A percentile compares a stretch with the other conserved stretches of the same genome.
phyloP scores from a whole-genome alignment of 2,113 vertebrate species.

The Mormyrus iriodes region DNA sequence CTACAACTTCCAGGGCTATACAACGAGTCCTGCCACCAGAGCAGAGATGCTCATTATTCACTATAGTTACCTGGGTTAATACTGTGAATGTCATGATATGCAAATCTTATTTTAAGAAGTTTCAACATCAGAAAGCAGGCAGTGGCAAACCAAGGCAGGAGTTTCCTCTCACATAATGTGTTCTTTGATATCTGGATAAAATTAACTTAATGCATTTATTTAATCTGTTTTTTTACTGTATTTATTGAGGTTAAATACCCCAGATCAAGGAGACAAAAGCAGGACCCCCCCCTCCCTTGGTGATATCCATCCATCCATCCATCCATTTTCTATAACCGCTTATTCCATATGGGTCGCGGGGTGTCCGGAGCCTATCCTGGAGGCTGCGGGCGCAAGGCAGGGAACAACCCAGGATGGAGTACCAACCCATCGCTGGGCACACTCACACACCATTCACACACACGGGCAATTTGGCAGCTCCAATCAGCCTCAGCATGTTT shows the following conservation, averaged over 20 bases:
- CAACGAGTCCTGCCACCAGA: slow-evolving; percentile 50
- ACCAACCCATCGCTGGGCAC: too few relatives aligned
- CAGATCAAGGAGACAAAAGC: background rate
- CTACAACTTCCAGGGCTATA: slow-evolving; percentile 29
- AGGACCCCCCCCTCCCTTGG: background rate
- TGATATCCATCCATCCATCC: too few relatives aligned
- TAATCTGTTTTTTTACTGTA: background rate
- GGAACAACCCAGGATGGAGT: too few relatives aligned
- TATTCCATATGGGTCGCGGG: too few relatives aligned
- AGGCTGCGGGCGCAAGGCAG: too few relatives aligned
- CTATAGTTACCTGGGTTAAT: background rate
- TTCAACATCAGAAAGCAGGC: background rate
- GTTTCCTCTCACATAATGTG: background rate
- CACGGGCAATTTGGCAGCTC: too few relatives aligned
- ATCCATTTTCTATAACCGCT: too few relatives aligned
- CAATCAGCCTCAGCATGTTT: too few relatives aligned
- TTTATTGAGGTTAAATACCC: background rate
- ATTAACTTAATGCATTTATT: background rate
- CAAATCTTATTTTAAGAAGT: background rate
- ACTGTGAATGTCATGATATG: background rate
- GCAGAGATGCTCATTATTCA: background rate
- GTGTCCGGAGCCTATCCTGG: too few relatives aligned
- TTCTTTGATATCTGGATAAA: background rate
- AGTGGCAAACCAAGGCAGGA: background rate
- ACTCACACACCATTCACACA: too few relatives aligned